These are phyloP conservation scores for Capreolus pygargus DNA, from an alignment of 2,113 vertebrate genomes.

Conservation along the genomic window DNA sequence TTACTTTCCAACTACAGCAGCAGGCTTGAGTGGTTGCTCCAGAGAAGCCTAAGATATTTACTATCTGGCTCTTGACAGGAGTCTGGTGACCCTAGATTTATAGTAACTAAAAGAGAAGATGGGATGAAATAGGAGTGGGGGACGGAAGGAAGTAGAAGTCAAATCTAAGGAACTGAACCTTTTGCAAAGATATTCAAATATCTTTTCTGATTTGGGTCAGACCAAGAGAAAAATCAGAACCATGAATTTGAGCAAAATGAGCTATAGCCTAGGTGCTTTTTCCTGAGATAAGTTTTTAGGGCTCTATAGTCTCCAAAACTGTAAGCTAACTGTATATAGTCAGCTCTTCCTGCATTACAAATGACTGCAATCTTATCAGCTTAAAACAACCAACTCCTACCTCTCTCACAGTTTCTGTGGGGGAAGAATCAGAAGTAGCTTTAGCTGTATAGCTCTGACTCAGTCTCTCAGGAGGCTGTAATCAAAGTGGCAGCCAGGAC, in stretches of 20 bases:
- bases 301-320: background rate
- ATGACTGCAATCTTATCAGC: background rate
- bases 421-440: background rate
- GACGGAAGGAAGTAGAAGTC: background rate
- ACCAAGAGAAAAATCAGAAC: background rate
- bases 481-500: background rate
- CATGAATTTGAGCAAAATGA: background rate
- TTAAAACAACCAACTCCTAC: background rate
- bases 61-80: background rate
- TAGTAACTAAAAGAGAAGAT: background rate
- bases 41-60: constrained; percentile 1
- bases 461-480: background rate
- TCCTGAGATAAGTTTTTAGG: background rate
- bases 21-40: background rate
- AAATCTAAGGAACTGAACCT: background rate
- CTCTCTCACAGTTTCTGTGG: background rate
- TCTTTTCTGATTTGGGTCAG: background rate
- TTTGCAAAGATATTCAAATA: constrained; percentile 21
- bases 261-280: background rate
- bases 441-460: background rate
- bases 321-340: background rate
- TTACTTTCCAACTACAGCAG: background rate
- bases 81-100: background rate
- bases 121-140: background rate
- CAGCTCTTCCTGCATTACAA: background rate